Percentiles rank a stretch among this genome's conserved stretches.
Conservation (phyloP, 2,113 vertebrate genomes). For the Macroglossus sobrinus region DNA sequence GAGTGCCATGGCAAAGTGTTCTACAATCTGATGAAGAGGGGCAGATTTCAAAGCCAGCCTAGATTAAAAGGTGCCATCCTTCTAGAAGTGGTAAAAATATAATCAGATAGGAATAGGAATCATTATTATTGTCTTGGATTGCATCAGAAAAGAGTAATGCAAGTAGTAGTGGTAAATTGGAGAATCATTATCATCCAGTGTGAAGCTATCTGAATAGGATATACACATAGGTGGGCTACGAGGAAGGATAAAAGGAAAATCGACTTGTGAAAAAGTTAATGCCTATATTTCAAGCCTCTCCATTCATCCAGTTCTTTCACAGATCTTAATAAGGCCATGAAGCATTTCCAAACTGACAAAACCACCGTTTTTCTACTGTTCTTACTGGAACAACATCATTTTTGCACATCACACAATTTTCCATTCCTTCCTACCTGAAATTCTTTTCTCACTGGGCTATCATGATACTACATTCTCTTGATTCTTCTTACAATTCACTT, state of each 20-base stretch:
- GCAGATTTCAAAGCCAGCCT: neutral
- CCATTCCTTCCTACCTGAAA: neutral
- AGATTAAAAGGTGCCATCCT: neutral
- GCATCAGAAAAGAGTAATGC: neutral
- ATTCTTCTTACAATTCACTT: neutral
- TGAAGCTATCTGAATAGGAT: slow-evolving; percentile 7
- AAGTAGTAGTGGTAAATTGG: neutral
- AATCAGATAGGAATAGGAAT: neutral
- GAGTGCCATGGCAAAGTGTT: neutral
- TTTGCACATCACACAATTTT: neutral
- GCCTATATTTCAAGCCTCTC: neutral
- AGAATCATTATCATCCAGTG: neutral
- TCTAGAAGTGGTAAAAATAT: neutral
- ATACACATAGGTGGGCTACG: neutral
- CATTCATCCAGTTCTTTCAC: slow-evolving; percentile 21
- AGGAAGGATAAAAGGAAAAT: slow-evolving; percentile 24
- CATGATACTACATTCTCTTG: neutral
- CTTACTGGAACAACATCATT: neutral
- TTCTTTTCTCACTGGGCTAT: neutral
- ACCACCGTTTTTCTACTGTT: neutral
- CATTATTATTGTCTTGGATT: neutral
- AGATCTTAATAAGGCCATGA: neutral
- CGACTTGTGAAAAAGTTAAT: slow-evolving; percentile 18
- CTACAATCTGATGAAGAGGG: neutral
- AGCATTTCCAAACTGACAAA: neutral